Evolutionary conservation across 2,113 vertebrate species (phyloP).

Genomic region (Ciconia boyciana): DNA sequence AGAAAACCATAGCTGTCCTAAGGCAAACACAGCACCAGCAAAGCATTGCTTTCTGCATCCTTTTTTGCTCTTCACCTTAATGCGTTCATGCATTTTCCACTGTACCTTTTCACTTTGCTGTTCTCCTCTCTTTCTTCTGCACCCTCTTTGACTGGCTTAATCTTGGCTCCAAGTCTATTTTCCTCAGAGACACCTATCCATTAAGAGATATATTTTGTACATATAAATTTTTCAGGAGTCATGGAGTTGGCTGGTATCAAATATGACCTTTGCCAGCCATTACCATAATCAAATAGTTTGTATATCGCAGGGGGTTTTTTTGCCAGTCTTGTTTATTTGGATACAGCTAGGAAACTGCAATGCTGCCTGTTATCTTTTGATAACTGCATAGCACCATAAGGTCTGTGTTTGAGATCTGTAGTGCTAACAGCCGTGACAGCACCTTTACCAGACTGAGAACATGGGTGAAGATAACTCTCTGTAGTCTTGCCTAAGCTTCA

Average conservation of each 20-base stretch:
- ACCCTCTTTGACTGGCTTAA: background rate
- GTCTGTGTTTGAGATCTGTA: background rate
- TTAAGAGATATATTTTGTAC: background rate
- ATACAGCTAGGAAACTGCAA: background rate
- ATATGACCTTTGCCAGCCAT: slow-evolving; percentile 12
- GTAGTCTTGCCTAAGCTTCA: background rate
- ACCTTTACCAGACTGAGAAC: background rate
- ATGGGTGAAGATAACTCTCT: background rate
- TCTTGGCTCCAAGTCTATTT: background rate
- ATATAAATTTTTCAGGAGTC: slow-evolving; percentile 1
- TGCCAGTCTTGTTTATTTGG: background rate
- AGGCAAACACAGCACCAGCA: background rate
- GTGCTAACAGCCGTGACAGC: background rate
- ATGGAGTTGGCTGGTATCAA: background rate
- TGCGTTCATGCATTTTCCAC: background rate
- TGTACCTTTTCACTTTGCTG: background rate
- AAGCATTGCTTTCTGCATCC: background rate
- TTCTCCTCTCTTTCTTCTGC: background rate
- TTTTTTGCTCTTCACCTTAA: background rate
- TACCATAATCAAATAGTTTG: background rate
- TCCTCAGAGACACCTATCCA: background rate
- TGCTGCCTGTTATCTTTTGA: background rate
- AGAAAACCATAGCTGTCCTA: background rate
- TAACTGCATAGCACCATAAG: background rate
- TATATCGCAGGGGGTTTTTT: background rate